Conservation (phyloP, 2,888 invertebrate species). For the Tetanocera ferruginea region DNA sequence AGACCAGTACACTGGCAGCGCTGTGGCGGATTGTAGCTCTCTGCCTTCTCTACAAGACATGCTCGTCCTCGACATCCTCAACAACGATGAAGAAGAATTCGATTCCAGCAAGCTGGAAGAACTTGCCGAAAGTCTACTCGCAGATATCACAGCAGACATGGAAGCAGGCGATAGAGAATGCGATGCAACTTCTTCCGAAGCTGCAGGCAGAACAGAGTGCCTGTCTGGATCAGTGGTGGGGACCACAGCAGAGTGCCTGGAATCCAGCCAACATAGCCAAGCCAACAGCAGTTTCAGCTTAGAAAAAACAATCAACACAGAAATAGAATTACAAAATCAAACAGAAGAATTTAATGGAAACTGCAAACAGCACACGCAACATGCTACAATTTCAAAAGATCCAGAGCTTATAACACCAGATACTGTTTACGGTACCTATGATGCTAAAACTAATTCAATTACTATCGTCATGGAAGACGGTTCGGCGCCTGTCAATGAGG, state of each 20-base stretch:
- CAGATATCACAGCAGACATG: slow-evolving; percentile 80
- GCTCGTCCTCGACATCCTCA: slow-evolving; percentile 70
- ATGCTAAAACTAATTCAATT: slow-evolving; percentile 80
- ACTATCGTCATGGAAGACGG: slow-evolving; percentile 79
- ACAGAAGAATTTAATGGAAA: slow-evolving; percentile 26
- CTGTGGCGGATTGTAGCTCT: slow-evolving; percentile 81
- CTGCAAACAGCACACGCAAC: slow-evolving; percentile 44
- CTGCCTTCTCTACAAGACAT: slow-evolving; percentile 88
- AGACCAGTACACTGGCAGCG: slow-evolving; percentile 68
- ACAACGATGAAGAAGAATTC: slow-evolving; percentile 74
- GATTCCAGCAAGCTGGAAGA: slow-evolving; percentile 83
- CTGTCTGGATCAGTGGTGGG: slow-evolving; percentile 85
- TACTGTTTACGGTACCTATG: slow-evolving; percentile 80
- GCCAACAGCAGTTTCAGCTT: slow-evolving; percentile 70
- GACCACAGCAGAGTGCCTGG: slow-evolving; percentile 86
- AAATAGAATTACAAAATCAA: slow-evolving; percentile 1
- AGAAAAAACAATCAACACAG: slow-evolving; percentile 56
- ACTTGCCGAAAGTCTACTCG: slow-evolving; percentile 86
- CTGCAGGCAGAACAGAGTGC: slow-evolving; percentile 70
- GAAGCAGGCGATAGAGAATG: slow-evolving; percentile 74
- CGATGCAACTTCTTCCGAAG: slow-evolving; percentile 74
- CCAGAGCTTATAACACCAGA: slow-evolving; percentile 67
- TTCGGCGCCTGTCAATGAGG: slow-evolving; percentile 72
- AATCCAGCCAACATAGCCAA: slow-evolving; percentile 75
- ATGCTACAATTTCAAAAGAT: slow-evolving; percentile 29